Conservation (phyloP, 2,113 vertebrate genomes). For the Elaphurus davidianus region DNA sequence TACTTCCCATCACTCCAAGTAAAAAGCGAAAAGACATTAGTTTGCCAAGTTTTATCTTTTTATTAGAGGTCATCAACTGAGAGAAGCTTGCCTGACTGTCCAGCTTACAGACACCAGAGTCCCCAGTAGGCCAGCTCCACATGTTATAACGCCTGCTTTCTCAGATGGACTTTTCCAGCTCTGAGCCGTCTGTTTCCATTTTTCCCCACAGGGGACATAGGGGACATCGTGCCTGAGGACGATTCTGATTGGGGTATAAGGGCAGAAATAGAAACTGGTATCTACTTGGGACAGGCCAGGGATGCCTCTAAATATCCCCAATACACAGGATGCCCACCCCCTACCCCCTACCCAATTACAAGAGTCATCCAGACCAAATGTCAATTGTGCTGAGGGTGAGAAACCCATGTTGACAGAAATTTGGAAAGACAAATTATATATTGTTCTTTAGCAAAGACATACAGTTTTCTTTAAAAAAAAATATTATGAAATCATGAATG, state of each 20-base stretch:
- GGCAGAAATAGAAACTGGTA: neutral
- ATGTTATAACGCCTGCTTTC: neutral
- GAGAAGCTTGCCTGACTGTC: neutral
- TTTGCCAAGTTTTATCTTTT: neutral
- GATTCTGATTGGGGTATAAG: neutral
- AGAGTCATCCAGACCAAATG: neutral
- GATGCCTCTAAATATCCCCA: neutral
- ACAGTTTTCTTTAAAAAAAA: neutral
- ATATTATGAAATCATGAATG: neutral
- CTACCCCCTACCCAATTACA: neutral
- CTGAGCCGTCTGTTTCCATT: neutral
- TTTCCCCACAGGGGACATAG: neutral
- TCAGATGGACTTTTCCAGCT: neutral
- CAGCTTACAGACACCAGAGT: neutral
- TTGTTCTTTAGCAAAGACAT: neutral
- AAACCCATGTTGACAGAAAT: neutral
- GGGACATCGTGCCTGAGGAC: neutral
- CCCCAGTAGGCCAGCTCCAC: neutral
- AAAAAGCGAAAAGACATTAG: neutral
- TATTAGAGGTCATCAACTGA: neutral
- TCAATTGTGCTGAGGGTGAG: neutral
- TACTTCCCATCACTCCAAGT: neutral
- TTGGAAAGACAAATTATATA: neutral
- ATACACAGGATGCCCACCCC: rapidly evolving
- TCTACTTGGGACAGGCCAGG: neutral